Percentiles rank a stretch among this genome's conserved stretches.
Evolutionary conservation across 2,888 invertebrate genomes (phyloP).

Genomic region (Anthoptus insignis): DNA sequence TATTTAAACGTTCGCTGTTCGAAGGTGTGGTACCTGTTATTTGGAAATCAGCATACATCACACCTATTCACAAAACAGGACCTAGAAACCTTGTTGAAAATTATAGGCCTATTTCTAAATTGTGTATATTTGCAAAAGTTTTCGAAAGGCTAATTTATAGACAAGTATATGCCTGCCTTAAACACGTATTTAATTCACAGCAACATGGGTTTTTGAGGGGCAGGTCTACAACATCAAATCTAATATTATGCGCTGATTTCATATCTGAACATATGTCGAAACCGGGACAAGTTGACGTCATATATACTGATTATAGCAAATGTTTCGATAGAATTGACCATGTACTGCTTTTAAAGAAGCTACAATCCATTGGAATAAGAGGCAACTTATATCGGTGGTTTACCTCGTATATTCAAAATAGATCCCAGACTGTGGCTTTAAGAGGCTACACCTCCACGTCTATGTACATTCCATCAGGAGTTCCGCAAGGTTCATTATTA

Average conservation of each 20-base stretch:
- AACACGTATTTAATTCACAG: background rate
- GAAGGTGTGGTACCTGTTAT: conserved; percentile 8
- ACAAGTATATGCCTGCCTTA: background rate
- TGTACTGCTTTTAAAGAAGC: background rate
- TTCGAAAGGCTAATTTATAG: background rate
- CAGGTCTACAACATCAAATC: background rate
- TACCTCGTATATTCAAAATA: background rate
- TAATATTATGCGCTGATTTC: background rate
- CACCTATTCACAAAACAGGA: background rate
- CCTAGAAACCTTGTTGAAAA: background rate
- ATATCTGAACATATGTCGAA: background rate
- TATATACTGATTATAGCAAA: background rate
- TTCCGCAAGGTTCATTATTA: background rate
- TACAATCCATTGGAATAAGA: background rate
- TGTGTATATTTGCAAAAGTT: background rate
- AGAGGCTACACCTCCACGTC: background rate
- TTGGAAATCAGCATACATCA: conserved; percentile 5
- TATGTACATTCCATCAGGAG: background rate
- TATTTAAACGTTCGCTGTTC: conserved; percentile 6
- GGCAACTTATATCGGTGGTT: background rate
- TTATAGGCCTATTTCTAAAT: background rate
- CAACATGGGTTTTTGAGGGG: background rate
- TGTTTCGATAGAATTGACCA: background rate
- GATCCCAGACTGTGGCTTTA: background rate
- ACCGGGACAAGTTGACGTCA: background rate